These are phyloP conservation scores for Lophius americanus DNA, from an alignment of 2,797 vertebrate genomes.

Conservation along the genomic window DNA sequence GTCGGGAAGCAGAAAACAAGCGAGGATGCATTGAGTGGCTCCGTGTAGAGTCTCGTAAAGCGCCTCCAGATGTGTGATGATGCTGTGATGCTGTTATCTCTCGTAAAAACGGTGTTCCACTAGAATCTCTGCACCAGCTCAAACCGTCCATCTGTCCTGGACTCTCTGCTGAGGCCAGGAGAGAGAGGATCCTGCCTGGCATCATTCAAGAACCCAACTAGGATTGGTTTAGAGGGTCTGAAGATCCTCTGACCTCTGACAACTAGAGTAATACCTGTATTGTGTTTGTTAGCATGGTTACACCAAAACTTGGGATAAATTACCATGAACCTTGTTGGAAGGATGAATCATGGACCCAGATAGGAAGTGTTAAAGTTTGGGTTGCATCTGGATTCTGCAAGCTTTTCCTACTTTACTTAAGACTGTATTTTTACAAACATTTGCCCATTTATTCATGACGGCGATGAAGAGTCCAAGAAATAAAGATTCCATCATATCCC, in stretches of 20 bases:
- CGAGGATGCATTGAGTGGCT: constrained; percentile 23
- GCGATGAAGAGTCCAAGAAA: no score
- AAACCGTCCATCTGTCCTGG: constrained; percentile 34
- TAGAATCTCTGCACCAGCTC: constrained; percentile 27
- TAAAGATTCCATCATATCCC: no score
- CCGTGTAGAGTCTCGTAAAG: constrained; percentile 32
- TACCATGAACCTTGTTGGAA: no score
- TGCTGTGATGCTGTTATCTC: constrained; percentile 33
- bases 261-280: not conserved
- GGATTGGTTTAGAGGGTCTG: not conserved
- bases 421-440: no score
- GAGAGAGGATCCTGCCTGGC: constrained; percentile 19
- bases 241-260: constrained; percentile 5
- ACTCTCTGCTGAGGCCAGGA: constrained; percentile 21
- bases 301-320: no score
- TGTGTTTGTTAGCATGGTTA: not conserved
- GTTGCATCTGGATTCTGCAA: no score
- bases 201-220: not conserved
- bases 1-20: constrained; percentile 31
- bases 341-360: no score
- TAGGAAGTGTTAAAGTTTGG: no score
- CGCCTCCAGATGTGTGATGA: constrained; percentile 44
- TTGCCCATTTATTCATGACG: no score
- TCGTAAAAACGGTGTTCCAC: constrained; percentile 25
- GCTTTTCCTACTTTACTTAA: no score